phyloP scores from a whole-genome alignment of 1,140 invertebrate species.

The Anadara kagoshimensis region DNA sequence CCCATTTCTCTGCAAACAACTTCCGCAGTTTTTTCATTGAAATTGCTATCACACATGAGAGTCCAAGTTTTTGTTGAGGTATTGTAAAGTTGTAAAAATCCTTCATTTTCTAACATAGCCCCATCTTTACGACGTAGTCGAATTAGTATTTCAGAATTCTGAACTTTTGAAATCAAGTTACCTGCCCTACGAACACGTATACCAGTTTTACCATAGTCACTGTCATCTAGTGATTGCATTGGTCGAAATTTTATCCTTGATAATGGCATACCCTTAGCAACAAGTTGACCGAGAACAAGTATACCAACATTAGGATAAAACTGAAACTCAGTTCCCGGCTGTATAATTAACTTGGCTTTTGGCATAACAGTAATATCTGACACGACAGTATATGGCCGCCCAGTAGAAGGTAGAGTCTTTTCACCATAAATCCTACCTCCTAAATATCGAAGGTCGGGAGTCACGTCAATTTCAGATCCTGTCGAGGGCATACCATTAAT shows the following conservation, averaged over 20 bases:
- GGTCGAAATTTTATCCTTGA: constrained; percentile 76
- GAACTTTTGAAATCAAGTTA: background rate
- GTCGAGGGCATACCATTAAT: constrained; percentile 55
- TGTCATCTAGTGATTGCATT: constrained; percentile 17
- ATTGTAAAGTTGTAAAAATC: constrained; percentile 97
- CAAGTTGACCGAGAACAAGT: constrained; percentile 93
- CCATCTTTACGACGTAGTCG: constrained; percentile 43
- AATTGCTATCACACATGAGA: constrained; percentile 95
- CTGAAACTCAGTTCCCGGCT: constrained; percentile 92
- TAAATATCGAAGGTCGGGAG: constrained; percentile 75
- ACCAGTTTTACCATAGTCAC: background rate
- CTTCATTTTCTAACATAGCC: constrained; percentile 70
- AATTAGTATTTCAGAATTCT: constrained; percentile 25
- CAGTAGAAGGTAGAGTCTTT: constrained; percentile 81
- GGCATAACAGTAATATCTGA: constrained; percentile 98
- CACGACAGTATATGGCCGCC: constrained; percentile 87
- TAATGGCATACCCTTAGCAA: constrained; percentile 86
- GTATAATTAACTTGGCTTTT: constrained; percentile 86
- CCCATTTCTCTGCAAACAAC: constrained; percentile 96
- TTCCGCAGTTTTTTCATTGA: constrained; percentile 78
- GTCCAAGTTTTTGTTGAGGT: constrained; percentile 96
- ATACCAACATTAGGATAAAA: constrained; percentile 98
- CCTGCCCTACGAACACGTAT: constrained; percentile 14
- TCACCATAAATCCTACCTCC: constrained; percentile 86
- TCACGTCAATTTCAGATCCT: constrained; percentile 73